These are phyloP conservation scores for Chloroclystis v-ata DNA, from an alignment of 2,888 invertebrate genomes.

Conservation along the genomic window DNA sequence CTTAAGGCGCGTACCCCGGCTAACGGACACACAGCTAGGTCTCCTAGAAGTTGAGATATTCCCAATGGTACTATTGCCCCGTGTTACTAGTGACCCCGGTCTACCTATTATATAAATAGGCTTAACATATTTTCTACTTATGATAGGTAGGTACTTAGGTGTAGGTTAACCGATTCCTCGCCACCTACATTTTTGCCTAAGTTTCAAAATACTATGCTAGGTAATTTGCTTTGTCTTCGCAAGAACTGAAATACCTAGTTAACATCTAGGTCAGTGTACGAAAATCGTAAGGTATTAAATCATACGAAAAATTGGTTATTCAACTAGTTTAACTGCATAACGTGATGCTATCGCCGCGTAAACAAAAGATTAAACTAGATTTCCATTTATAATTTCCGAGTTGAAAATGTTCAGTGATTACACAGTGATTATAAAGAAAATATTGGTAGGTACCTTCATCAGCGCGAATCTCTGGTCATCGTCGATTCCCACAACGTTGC, in stretches of 20 bases:
- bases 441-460: constrained; percentile 81
- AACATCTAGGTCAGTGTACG: not conserved
- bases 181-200: too few relatives aligned
- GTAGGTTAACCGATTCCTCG: too few relatives aligned
- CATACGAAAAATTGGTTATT: not conserved
- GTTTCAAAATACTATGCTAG: not conserved
- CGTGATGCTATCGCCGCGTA: constrained; percentile 13
- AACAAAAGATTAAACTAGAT: constrained; percentile 19
- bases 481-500: constrained; percentile 75
- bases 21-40: too few relatives aligned
- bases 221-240: too few relatives aligned
- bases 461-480: constrained; percentile 86
- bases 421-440: not conserved
- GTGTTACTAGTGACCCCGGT: too few relatives aligned
- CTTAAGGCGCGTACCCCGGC: too few relatives aligned
- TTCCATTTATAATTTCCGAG: constrained; percentile 5
- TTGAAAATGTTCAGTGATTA: too few relatives aligned
- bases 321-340: not conserved
- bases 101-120: too few relatives aligned
- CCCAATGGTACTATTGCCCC: too few relatives aligned
- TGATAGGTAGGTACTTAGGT: too few relatives aligned
- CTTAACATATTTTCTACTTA: too few relatives aligned
- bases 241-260: not conserved
- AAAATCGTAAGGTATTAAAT: not conserved
- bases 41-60: too few relatives aligned